Evolutionary conservation across 2,888 invertebrate genomes (phyloP), one percentile per base, ranked within the genome.

Genomic region (Corbicula japonica): DNA sequence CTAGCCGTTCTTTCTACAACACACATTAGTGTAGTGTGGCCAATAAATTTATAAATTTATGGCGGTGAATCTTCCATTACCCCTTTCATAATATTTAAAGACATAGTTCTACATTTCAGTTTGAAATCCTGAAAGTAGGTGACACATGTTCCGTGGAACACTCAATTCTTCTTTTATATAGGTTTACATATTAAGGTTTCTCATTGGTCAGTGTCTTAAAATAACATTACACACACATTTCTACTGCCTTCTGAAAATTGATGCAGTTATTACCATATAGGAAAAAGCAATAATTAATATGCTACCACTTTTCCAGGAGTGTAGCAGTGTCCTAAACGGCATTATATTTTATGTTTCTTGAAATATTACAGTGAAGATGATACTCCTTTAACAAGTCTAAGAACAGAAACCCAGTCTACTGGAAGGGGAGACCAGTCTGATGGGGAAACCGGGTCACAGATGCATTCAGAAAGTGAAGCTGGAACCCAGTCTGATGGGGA

Each of bases 111-210:
- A n/a, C n/a, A n/a, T n/a, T n/a, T n/a, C n/a, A n/a, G n/a, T n/a
- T n/a, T n/a, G n/a, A n/a, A n/a, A n/a, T n/a, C n/a, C 41, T 41
- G 41, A 41, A 12, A 12, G 10, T 15, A 41, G 15, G 41, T 12
- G 41, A 10, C 41, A 41, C 41, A 12, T 10, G 41, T 12, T 10
- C 41, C 41, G 12, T 41, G 10, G 10, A 12, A 15, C 15, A 10
- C 15, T 41, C 10, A 12, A 41, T 41, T 41, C 12, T 41, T 12
- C 10, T 41, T 15, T 41, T 41, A 41, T 41, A 10, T 10, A 21
- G n/a, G 41, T 2, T 23, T 26, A 81, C 83, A 73, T 80, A 84
- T 65, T 86, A 86, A 23, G 86, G 87, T 50, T 78, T 74, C 18
- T 58, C 63, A 12, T 28, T 75, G 34, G 38, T 32, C 34, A 63